Evolutionary conservation across 2,113 vertebrate species (phyloP).

Genomic region (Neodontobutis hainanensis): DNA sequence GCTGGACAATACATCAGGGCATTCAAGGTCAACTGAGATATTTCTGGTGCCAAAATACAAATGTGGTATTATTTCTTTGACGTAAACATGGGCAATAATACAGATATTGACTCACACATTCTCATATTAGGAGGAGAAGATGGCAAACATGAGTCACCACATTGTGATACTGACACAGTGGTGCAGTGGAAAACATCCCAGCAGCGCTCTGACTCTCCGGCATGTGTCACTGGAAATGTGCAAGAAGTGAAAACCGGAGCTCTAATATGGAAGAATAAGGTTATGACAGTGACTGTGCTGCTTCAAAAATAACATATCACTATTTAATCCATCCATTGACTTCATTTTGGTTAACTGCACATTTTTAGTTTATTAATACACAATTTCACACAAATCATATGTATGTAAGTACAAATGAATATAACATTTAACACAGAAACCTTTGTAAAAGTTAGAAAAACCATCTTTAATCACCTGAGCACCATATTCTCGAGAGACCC

Average conservation of each 20-base stretch:
- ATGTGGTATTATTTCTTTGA: neutral
- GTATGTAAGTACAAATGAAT: too few species aligned
- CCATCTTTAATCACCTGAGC: too few species aligned
- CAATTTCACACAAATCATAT: too few species aligned
- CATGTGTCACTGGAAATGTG: slow-evolving; percentile 17
- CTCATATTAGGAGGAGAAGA: slow-evolving; percentile 46
- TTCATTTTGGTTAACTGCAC: too few species aligned
- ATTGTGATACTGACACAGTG: slow-evolving; percentile 52
- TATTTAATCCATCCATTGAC: too few species aligned
- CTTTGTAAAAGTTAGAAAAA: too few species aligned
- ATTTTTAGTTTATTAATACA: too few species aligned
- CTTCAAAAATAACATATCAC: slow-evolving; percentile 15
- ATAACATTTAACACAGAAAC: too few species aligned
- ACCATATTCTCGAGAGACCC: too few species aligned
- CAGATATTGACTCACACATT: slow-evolving; percentile 18
- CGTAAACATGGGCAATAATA: slow-evolving; percentile 9
- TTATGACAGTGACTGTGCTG: neutral
- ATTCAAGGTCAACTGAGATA: neutral
- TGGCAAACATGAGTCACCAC: slow-evolving; percentile 59
- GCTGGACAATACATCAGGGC: slow-evolving; percentile 5
- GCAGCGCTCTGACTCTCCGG: slow-evolving; percentile 12
- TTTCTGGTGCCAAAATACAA: too few species aligned
- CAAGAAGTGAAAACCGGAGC: slow-evolving; percentile 11
- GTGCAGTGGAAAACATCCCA: slow-evolving; percentile 49
- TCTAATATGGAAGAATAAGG: neutral